Conservation (phyloP, 1,140 invertebrate genomes). For the Teleogryllus occipitalis region DNA sequence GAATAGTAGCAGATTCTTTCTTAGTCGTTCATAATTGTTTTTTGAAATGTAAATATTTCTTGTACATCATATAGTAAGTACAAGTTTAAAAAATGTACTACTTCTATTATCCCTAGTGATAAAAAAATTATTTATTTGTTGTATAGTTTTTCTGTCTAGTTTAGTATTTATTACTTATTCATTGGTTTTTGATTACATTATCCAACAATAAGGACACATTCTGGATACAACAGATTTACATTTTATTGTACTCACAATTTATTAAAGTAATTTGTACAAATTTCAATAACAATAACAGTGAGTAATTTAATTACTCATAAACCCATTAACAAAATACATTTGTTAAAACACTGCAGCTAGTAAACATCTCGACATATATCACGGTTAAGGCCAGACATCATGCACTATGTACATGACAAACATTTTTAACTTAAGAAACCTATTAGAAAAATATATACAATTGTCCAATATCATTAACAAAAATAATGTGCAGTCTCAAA, state of each 20-base stretch:
- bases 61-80: too few species aligned
- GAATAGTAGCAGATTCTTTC: too few species aligned
- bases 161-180: too few species aligned
- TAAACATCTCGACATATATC: conserved; percentile 9
- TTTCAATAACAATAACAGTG: not conserved
- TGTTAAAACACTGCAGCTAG: not conserved
- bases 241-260: conserved; percentile 1
- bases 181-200: not conserved
- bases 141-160: too few species aligned
- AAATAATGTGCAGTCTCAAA: conserved; percentile 15
- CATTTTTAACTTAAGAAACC: conserved; percentile 16
- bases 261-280: conserved; percentile 6
- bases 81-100: too few species aligned
- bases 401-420: not conserved
- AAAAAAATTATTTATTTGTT: too few species aligned
- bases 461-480: conserved; percentile 18
- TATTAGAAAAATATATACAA: conserved; percentile 19
- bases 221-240: not conserved
- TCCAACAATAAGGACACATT: not conserved
- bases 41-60: too few species aligned
- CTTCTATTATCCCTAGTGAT: too few species aligned
- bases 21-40: too few species aligned
- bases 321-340: conserved; percentile 1
- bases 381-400: conserved; percentile 12
- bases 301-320: not conserved